Evolutionary conservation across 2,113 vertebrate genomes (phyloP), one percentile per base, ranked within the genome.

Genomic region (Mormyrus lacerda): DNA sequence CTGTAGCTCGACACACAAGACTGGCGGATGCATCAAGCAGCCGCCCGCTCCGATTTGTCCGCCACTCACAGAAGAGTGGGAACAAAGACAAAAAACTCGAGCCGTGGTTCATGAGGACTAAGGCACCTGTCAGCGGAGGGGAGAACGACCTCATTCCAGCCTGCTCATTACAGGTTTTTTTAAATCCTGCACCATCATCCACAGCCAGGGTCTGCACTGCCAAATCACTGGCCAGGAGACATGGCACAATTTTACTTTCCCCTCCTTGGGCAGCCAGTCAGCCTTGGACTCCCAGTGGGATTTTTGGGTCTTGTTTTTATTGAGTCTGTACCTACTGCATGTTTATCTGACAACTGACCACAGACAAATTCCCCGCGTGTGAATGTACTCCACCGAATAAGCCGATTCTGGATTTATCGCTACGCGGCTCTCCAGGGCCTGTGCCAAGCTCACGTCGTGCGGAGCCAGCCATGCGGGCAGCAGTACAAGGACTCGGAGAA

Each of bases 141-240:
- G 69, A 84, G 24, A 21, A n/a, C 15, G 50, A 89, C 88, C 88
- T 89, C 48, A 45, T 89, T 89, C 51, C 50, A 84, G 53, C 76
- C 42, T 17, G 24, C 44, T 88, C 88, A 10, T 42, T 31, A 69
- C 47, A 50, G 13, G 69, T 7, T 85, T 27, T 76, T 69, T 88
- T 73, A 45, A 45, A 84, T 85, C 47, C 45, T 24, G 45, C 24
- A 35, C 21, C 2, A 55, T 82, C 19, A 42, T 79, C 88, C 88
- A 50, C 48, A 83, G 76, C 35, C 58, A 44, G 51, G 8, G 9
- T 85, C 24, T 5, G 9, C 6, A 8, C 31, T 15, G 35, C 73
- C 15, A 76, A 84, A 27, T 24, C 50, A 45, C 39, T 27, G 51
- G 73, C 48, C 45, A 35, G 48, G 88, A 89, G 88, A 89, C 69